phyloP scores from a whole-genome alignment of 2,888 invertebrate genomes.

The Acrobasis repandana region DNA sequence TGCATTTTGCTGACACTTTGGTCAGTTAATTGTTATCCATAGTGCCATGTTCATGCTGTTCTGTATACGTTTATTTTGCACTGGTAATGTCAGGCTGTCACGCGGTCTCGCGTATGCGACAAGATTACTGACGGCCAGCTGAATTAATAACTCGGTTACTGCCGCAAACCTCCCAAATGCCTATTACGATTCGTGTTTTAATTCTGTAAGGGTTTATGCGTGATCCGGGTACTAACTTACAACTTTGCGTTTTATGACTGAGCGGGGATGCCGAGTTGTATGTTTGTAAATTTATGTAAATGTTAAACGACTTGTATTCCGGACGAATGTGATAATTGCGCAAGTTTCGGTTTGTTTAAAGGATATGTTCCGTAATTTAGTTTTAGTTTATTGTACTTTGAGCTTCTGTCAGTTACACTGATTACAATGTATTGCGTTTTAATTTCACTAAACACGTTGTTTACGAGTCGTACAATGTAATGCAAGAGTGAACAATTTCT shows the following conservation, averaged over 20 bases:
- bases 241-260: constrained; percentile 29
- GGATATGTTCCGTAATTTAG: not conserved
- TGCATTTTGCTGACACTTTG: too few species aligned
- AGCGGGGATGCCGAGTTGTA: constrained; percentile 17
- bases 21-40: too few species aligned
- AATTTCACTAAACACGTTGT: too few species aligned
- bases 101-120: constrained; percentile 39
- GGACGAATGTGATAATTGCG: not conserved
- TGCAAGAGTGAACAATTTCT: too few species aligned
- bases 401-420: not conserved
- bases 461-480: too few species aligned
- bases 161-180: constrained; percentile 47
- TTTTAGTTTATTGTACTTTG: not conserved
- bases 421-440: too few species aligned
- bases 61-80: too few species aligned
- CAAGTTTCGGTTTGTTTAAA: not conserved
- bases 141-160: constrained; percentile 66
- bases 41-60: too few species aligned
- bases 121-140: constrained; percentile 62
- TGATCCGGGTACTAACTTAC: constrained; percentile 45
- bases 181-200: constrained; percentile 59
- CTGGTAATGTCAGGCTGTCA: not conserved
- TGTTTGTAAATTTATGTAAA: constrained; percentile 17
- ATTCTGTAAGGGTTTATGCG: constrained; percentile 50
- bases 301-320: constrained; percentile 13